Evolutionary conservation across 1,140 invertebrate genomes (phyloP).

Genomic region (Aphelinus atriplicis): DNA sequence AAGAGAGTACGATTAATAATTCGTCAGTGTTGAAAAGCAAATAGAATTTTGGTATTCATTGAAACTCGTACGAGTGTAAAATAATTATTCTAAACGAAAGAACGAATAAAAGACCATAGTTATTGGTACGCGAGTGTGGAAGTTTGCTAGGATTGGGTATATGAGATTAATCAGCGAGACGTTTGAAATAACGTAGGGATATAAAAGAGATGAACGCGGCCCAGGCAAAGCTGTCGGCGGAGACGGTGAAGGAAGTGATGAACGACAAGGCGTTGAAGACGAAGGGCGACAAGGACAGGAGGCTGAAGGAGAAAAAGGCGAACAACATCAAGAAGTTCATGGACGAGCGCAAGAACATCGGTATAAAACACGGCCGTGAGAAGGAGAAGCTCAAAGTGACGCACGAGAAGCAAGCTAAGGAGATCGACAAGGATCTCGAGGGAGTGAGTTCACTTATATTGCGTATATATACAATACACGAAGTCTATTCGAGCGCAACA

Average conservation of each 20-base stretch:
- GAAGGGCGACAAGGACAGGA: slow-evolving; percentile 96
- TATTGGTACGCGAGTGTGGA: too few relatives aligned
- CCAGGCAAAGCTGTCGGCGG: slow-evolving; percentile 96
- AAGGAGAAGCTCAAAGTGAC: slow-evolving; percentile 91
- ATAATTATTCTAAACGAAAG: too few relatives aligned
- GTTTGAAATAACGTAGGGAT: slow-evolving; percentile 70
- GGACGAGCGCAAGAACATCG: slow-evolving; percentile 91
- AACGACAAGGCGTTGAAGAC: slow-evolving; percentile 98
- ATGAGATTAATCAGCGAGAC: too few relatives aligned
- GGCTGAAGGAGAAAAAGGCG: slow-evolving; percentile 94
- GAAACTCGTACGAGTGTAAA: too few relatives aligned
- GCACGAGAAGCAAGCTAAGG: slow-evolving; percentile 91
- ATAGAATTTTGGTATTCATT: too few relatives aligned
- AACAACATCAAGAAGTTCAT: slow-evolving; percentile 99
- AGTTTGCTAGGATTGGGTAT: too few relatives aligned
- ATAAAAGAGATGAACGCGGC: slow-evolving; percentile 95
- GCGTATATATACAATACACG: slow-evolving; percentile 10
- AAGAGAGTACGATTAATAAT: too few relatives aligned
- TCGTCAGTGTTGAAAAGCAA: too few relatives aligned
- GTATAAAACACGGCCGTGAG: slow-evolving; percentile 91
- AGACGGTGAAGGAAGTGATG: slow-evolving; percentile 94
- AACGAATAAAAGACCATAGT: too few relatives aligned
- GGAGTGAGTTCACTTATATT: slow-evolving; percentile 71
- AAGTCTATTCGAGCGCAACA: slow-evolving; percentile 16
- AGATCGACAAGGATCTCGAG: slow-evolving; percentile 87